Evolutionary conservation across 1,140 invertebrate species (phyloP), one percentile per base, ranked within the genome.

Genomic region (Apis mellifera): DNA sequence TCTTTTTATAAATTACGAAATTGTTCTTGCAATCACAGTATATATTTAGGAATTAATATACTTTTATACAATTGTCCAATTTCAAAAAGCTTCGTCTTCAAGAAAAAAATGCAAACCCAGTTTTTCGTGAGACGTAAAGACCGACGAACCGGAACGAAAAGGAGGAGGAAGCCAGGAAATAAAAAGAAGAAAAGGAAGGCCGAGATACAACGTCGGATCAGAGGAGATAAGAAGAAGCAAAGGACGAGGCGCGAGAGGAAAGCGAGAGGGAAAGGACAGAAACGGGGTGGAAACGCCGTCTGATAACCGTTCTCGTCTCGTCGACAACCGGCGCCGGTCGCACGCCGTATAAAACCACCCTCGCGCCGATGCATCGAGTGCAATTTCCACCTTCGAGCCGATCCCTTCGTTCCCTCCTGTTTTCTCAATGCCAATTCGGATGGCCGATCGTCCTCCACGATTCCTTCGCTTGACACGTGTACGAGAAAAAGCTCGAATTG

Each of bases 281-380:
- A 17, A 23, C 26, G 48, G 65, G 81, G 42, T 77, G 64, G 72
- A 66, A 78, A 48, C 52, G 73, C 66, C 66, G 87, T 72, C 54
- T 57, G 88, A 89, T 89, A 89, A 85, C 85, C 69, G 68, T 77
- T 66, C 71, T 73, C 86, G 84, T 85, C 65, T 81, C 62, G 80
- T 23, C 77, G 84, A 70, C 84, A 83, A 72, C 76, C 84, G 84
- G 84, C 82, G 82, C 82, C 81, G 65, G 70, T 81, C 69, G 77
- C 86, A 62, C 78, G 75, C 26, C 75, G 83, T 73, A 87, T 59
- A 84, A 84, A 86, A 84, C 78, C 78, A 73, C 69, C 78, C 32
- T 72, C 70, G 55, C 75, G 80, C 62, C 71, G 76, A 75, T 87
- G 84, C 81, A 86, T 66, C 65, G 70, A 5, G 60, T 86, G 85